Conservation (phyloP, 1,140 invertebrate species). For the Bombus breviceps region DNA sequence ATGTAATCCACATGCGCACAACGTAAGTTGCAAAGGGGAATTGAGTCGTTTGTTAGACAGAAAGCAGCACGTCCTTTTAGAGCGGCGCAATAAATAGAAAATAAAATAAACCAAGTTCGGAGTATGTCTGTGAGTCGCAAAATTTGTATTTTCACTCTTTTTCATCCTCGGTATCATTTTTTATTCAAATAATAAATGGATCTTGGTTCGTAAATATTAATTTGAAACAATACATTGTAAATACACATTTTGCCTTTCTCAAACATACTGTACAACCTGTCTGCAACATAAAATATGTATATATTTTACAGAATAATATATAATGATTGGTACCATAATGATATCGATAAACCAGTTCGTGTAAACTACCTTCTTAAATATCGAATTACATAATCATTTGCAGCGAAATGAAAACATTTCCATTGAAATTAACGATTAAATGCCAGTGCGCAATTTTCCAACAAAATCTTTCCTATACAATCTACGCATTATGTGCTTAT, state of each 20-base stretch:
- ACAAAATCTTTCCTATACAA: conserved; percentile 6
- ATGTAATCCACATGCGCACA: conserved; percentile 50
- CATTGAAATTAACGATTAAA: conserved; percentile 31
- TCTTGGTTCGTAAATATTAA: too few species aligned
- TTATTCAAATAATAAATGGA: background rate
- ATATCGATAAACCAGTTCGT: conserved; percentile 44
- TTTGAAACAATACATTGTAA: background rate
- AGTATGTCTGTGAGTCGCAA: conserved; percentile 52
- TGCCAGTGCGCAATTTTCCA: conserved; percentile 60
- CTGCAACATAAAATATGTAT: conserved; percentile 75
- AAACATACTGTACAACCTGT: conserved; percentile 69
- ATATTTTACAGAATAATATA: conserved; percentile 73
- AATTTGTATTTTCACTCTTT: background rate
- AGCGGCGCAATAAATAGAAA: conserved; percentile 51
- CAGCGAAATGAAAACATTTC: conserved; percentile 6
- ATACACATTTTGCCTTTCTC: conserved; percentile 40
- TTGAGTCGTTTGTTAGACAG: conserved; percentile 47
- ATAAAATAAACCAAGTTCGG: conserved; percentile 51
- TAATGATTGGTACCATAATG: conserved; percentile 51
- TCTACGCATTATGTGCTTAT: background rate
- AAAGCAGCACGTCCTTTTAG: conserved; percentile 56
- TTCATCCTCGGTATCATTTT: background rate
- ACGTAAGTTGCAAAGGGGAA: conserved; percentile 46
- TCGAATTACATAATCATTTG: conserved; percentile 47
- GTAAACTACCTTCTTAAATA: conserved; percentile 54